Base-by-base conservation (phyloP, 2,888 invertebrate genomes). In the Torymus tubicola region DNA sequence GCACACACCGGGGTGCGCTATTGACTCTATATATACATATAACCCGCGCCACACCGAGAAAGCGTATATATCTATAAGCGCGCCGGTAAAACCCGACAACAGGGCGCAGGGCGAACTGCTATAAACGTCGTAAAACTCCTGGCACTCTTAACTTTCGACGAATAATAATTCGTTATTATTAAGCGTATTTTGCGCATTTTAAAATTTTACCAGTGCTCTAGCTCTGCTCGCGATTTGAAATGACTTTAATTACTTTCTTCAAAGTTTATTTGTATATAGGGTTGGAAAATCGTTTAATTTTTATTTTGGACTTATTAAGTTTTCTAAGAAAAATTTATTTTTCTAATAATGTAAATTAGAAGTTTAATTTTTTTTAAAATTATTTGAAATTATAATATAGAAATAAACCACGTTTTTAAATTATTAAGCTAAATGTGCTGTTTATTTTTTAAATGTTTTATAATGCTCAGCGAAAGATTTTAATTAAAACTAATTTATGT, bases 21-120 rank as follows among this genome's bases (percentile, higher is more conserved):
- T 58, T 58, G 74, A 67, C 24, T 68, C 16, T 11, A n/a, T 16
- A n/a, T 61, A 61, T 21, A 61, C 11, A 18, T n/a, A 42, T n/a
- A 70, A 50, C n/a, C 13, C 60, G 16, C 24, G 53, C n/a, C 14
- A 42, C 42, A 42, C 42, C 12, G 58, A n/a, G n/a, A 18, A 31
- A 42, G 24, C 16, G 60, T 31, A 53, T 53, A 21, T 10, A 63
- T 18, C 21, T 11, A 21, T 64, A n/a, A 52, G 12, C 2, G 65
- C 16, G 50, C 55, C 76, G 68, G 42, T 75, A 70, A 73, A 80
- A 74, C 65, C 42, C 65, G 57, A 57, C 63, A 64, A n/a, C 1
- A 3, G 13, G 60, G 12, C 68, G 31, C 69, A 64, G 50, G 55
- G 57, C 71, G 42, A 42, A 42, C 42, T 42, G 31, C 8, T 5